Base-by-base conservation (phyloP, 2,797 vertebrate species). In the Chaetophractus vellerosus region DNA sequence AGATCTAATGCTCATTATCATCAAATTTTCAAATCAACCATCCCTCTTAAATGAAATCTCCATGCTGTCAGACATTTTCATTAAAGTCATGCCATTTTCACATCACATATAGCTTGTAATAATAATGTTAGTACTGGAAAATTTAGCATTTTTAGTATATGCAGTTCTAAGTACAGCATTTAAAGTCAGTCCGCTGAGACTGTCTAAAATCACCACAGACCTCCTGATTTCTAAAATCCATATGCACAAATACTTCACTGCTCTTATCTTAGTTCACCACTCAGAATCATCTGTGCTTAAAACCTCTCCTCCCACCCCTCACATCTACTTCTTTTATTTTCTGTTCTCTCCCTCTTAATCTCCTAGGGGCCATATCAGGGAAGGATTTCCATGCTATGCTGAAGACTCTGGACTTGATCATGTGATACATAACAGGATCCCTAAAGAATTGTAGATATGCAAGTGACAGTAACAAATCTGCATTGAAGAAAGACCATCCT, bases 11-110 rank as follows among this genome's bases (percentile, higher is more conserved):
- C 76, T 38, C 23, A 71, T 74, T 57, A 71, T 68, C 55, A 92
- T n/a, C 26, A 91, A 80, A 91, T 36, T 31, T 94, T 66, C 38
- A 81, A 71, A 94, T 87, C 69, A 94, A 68, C 61, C 23, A 95
- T 84, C 36, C 38, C 21, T 91, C 66, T 83, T 87, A 95, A 92
- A 72, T 87, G 61, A 76, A 93, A 91, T 38, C 41, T 36, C 18
- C n/a, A 52, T 9, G 38, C 21, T 85, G 9, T 31, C 61, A 89
- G 24, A 71, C 4, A 82, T 90, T 45, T 94, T 88, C 71, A 82
- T 45, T 71, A 88, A 89, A 88, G 92, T 83, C 64, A 91, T 48
- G 28, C 80, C 55, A 94, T 76, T 85, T 85, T 66, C n/a, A 75
- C 52, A 9, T 9, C 87, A 45, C 71, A 89, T 78, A 66, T 64